Conservation (phyloP, 1,140 invertebrate genomes). For the Cardiocondyla obscurior region DNA sequence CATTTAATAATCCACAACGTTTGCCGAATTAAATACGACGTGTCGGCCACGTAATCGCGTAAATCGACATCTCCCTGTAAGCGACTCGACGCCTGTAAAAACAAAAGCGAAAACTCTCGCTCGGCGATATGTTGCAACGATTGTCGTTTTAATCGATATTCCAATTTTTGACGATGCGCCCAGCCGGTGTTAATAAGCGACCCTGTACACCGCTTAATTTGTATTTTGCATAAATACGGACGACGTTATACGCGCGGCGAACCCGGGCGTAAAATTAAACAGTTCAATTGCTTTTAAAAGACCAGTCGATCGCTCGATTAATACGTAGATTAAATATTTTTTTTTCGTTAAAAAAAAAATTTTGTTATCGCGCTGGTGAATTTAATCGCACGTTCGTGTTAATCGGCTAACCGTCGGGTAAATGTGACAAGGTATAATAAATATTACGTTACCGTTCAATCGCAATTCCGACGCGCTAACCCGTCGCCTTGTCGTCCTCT, state of each 20-base stretch:
- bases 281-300: background rate
- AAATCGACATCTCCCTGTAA: background rate
- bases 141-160: background rate
- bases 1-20: conserved; percentile 8
- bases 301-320: background rate
- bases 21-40: background rate
- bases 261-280: background rate
- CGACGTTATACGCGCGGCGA: background rate
- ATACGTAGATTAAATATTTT: background rate
- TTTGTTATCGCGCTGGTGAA: too few relatives aligned
- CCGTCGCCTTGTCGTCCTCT: too few relatives aligned
- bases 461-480: too few relatives aligned
- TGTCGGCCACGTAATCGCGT: background rate
- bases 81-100: background rate
- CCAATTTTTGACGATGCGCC: background rate
- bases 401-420: too few relatives aligned
- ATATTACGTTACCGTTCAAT: too few relatives aligned
- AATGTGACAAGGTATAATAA: too few relatives aligned
- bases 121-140: background rate
- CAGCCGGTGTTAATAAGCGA: background rate
- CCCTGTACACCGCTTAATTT: background rate
- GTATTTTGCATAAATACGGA: background rate
- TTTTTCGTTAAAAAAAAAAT: background rate
- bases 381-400: too few relatives aligned
- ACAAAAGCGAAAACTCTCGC: background rate